phyloP scores from a whole-genome alignment of 2,113 vertebrate genomes.

The Colaptes auratus region DNA sequence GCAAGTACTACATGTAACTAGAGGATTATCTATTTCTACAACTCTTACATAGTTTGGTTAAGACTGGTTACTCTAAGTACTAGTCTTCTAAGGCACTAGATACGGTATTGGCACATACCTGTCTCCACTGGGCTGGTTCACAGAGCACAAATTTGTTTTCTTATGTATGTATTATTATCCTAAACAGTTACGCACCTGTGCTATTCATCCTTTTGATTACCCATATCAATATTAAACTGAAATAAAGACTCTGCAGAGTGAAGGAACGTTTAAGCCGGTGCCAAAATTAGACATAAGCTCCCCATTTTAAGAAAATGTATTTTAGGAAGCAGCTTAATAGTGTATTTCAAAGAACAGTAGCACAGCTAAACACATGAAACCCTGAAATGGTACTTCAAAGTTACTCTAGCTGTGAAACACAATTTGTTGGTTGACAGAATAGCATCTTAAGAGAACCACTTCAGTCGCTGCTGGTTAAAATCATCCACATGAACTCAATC shows the following conservation, averaged over 20 bases:
- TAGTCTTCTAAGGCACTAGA: neutral
- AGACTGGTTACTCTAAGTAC: neutral
- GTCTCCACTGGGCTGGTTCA: neutral
- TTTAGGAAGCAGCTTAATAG: neutral
- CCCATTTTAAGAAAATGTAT: neutral
- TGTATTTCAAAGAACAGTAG: neutral
- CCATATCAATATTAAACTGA: neutral
- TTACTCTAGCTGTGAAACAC: neutral
- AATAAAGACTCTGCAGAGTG: neutral
- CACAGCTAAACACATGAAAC: accelerated
- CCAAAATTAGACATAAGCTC: neutral
- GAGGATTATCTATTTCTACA: neutral
- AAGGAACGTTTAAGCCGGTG: neutral
- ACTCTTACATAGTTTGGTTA: neutral
- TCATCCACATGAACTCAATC: neutral
- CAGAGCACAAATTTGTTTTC: neutral
- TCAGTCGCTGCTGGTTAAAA: neutral
- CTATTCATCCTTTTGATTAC: neutral
- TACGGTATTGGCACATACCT: accelerated
- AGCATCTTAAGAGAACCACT: neutral
- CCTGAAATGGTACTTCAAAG: neutral
- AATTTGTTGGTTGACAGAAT: neutral
- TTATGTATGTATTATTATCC: neutral
- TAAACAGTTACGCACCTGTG: neutral
- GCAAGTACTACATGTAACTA: neutral